Percentiles rank a stretch among this genome's conserved stretches.
Evolutionary conservation across 2,888 invertebrate species (phyloP).

Genomic region (Leucoptera coffeella): DNA sequence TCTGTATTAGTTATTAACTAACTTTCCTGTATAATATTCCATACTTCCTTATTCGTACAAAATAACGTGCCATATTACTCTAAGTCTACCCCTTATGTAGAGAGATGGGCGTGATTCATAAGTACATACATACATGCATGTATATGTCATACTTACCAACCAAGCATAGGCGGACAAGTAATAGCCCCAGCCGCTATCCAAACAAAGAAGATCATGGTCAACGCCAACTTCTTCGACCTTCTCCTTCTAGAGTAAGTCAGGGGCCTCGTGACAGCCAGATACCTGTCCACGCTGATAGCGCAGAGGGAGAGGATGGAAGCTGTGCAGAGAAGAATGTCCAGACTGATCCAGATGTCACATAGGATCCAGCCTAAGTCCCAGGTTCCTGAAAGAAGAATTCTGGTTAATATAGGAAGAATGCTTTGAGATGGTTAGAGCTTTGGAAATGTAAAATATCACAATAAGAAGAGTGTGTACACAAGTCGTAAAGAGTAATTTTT

Average conservation of each 20-base stretch:
- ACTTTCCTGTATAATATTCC: no score
- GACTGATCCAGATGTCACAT: conserved; percentile 87
- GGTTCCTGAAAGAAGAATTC: conserved; percentile 40
- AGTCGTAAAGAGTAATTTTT: no score
- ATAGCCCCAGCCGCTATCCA: conserved; percentile 89
- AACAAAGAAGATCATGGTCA: conserved; percentile 81
- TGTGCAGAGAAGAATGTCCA: conserved; percentile 89
- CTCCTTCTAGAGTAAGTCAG: conserved; percentile 85
- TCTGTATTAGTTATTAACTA: no score
- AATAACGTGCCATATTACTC: no score
- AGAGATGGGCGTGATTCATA: no score
- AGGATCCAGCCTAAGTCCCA: conserved; percentile 90
- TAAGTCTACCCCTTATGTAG: no score
- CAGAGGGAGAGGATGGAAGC: conserved; percentile 89
- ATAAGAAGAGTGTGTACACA: no score
- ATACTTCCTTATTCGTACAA: no score
- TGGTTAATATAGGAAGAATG: neutral
- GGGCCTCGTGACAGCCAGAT: conserved; percentile 90
- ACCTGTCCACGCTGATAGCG: conserved; percentile 86
- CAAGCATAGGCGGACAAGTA: conserved; percentile 90
- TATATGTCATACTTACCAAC: conserved; percentile 76
- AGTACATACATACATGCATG: no score
- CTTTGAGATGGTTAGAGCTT: no score
- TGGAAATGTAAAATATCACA: no score
- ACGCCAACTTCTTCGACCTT: conserved; percentile 76